phyloP scores from a whole-genome alignment of 1,140 invertebrate species.

The Zaprionus taronus region DNA sequence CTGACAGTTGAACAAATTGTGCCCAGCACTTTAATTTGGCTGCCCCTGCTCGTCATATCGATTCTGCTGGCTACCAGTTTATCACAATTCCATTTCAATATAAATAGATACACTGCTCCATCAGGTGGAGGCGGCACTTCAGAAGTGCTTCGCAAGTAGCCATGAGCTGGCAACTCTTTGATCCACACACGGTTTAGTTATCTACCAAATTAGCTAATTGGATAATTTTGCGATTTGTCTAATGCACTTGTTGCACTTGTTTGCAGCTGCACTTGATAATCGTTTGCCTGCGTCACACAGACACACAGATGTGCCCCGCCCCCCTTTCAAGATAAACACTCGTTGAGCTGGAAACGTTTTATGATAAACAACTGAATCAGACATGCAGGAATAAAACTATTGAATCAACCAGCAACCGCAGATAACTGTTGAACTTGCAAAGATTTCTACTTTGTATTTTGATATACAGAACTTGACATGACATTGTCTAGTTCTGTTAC shows the following conservation, averaged over 20 bases:
- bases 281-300: conserved; percentile 13
- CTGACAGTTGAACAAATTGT: conserved; percentile 3
- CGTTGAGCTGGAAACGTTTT: conserved; percentile 3
- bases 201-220: conserved; percentile 33
- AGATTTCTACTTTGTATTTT: no score
- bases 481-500: no score
- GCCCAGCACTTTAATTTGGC: conserved; percentile 7
- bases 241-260: conserved; percentile 28
- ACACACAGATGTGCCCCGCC: conserved; percentile 1
- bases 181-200: background rate
- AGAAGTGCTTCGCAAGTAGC: background rate
- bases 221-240: background rate
- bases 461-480: no score
- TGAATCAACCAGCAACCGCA: background rate
- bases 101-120: conserved; percentile 11
- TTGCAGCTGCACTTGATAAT: conserved; percentile 30
- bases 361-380: conserved; percentile 51
- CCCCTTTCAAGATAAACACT: conserved; percentile 20
- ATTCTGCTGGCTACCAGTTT: conserved; percentile 38
- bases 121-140: conserved; percentile 13
- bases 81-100: conserved; percentile 17
- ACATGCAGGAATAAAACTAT: background rate
- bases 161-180: background rate
- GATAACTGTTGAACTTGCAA: background rate
- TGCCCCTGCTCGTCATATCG: conserved; percentile 10